phyloP scores from a whole-genome alignment of 2,797 vertebrate species.

The Staurois parvus region DNA sequence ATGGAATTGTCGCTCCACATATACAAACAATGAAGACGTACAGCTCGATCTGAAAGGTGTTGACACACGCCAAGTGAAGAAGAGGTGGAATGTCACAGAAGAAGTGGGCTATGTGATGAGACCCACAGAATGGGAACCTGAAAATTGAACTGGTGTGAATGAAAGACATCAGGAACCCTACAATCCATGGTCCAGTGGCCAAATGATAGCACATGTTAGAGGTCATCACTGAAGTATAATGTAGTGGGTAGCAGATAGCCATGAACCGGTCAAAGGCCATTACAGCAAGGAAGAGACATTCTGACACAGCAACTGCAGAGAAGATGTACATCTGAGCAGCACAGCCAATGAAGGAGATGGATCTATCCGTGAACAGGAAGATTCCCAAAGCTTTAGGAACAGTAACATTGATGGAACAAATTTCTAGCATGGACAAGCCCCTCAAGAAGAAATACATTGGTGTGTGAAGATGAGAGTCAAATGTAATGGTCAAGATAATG shows the following conservation, averaged over 20 bases:
- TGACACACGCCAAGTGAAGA: conserved; percentile 66
- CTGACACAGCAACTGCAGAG: conserved; percentile 62
- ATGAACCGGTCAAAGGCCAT: conserved; percentile 66
- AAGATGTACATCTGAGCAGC: conserved; percentile 64
- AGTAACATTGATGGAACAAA: conserved; percentile 15
- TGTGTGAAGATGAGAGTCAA: conserved; percentile 60
- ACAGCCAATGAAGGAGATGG: conserved; percentile 52
- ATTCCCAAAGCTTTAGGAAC: conserved; percentile 18
- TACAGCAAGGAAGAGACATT: conserved; percentile 65
- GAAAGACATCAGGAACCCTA: conserved; percentile 19
- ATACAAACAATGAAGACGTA: conserved; percentile 64
- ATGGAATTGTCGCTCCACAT: conserved; percentile 59
- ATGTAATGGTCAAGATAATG: conserved; percentile 54
- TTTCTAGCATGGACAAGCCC: conserved; percentile 27
- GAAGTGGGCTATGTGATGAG: conserved; percentile 67
- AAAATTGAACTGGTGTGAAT: conserved; percentile 40
- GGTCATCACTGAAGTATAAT: conserved; percentile 63
- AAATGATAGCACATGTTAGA: conserved; percentile 59
- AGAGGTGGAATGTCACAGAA: conserved; percentile 67
- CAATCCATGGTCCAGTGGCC: conserved; percentile 56
- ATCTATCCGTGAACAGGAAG: background rate
- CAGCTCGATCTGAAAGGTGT: conserved; percentile 61
- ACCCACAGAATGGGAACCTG: conserved; percentile 61
- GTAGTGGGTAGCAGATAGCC: conserved; percentile 67
- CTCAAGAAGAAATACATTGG: conserved; percentile 55